Conservation (phyloP, 2,113 vertebrate genomes). For the Seriola aureovittata region DNA sequence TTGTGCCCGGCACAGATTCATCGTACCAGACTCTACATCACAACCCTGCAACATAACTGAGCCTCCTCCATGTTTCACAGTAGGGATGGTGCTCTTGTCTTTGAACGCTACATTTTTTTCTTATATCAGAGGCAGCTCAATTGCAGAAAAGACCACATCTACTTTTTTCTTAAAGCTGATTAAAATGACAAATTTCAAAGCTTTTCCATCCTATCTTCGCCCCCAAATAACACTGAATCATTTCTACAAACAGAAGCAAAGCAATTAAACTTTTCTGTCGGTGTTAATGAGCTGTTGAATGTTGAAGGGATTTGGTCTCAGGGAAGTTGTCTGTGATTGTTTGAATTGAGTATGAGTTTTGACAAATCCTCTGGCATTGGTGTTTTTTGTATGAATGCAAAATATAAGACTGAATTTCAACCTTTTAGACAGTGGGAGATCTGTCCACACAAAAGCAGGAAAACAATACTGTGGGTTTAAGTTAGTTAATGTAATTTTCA, state of each 20-base stretch:
- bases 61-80: too few species aligned
- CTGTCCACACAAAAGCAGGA: too few species aligned
- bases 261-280: constrained; percentile 15
- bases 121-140: neutral
- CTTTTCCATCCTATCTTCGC: neutral
- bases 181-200: neutral
- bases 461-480: too few species aligned
- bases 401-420: neutral
- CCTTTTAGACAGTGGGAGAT: neutral
- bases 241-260: constrained; percentile 19
- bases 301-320: constrained; percentile 27
- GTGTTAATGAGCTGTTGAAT: constrained; percentile 32
- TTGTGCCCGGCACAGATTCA: too few species aligned
- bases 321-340: constrained; percentile 14
- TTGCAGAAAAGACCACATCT: neutral
- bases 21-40: too few species aligned
- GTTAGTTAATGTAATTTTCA: too few species aligned
- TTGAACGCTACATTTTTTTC: neutral
- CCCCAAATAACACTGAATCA: neutral
- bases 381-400: neutral
- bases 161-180: neutral
- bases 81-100: too few species aligned
- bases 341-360: neutral
- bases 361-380: neutral
- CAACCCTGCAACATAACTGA: too few species aligned